Evolutionary conservation across 2,888 invertebrate genomes (phyloP), one percentile per base, ranked within the genome.

Genomic region (Rhyacophila evoluta): DNA sequence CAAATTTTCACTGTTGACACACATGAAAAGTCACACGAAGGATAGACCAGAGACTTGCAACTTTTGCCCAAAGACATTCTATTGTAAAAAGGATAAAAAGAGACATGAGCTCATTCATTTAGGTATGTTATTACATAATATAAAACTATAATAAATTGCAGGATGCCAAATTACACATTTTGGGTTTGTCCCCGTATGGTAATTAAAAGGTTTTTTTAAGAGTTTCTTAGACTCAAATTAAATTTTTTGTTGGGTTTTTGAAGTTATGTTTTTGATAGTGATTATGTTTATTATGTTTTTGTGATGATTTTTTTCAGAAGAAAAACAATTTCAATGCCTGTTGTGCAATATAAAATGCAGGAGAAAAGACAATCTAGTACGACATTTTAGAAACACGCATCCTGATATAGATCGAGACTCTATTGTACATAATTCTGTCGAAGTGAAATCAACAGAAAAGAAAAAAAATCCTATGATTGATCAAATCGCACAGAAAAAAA

Each of bases 331-430:
- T 84, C 91, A 91, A 19, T 96, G 96, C 85, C 90, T 90, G 81
- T 89, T 93, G 28, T 96, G 96, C 86, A 90, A 91, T 38, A 92
- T 93, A 6, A 91, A 91, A 41, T 95, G 95, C 84, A 88, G 93
- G 68, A 89, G 96, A 79, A 94, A 94, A 85, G 96, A 96, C 85
- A 96, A 95, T 85, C 89, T 95, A 79, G 91, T 92, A 80, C 90
- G 95, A 0, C 95, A 95, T 85, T 89, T 95, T 78, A 91, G 93
- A 75, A 94, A 95, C 85, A 93, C 94, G 75, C 95, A 96, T 86
- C 92, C 92, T 0, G 91, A 88, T 0, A 33, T 70, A 78, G 85
- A 84, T 82, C 85, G 12, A 55, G 69, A 38, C 15, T 55, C 3
- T 11, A 25, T 73, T n/a, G 15, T 15, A 2, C 11, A 74, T 1